Conservation (phyloP, 2,888 invertebrate species). For the Pandemis corylana region DNA sequence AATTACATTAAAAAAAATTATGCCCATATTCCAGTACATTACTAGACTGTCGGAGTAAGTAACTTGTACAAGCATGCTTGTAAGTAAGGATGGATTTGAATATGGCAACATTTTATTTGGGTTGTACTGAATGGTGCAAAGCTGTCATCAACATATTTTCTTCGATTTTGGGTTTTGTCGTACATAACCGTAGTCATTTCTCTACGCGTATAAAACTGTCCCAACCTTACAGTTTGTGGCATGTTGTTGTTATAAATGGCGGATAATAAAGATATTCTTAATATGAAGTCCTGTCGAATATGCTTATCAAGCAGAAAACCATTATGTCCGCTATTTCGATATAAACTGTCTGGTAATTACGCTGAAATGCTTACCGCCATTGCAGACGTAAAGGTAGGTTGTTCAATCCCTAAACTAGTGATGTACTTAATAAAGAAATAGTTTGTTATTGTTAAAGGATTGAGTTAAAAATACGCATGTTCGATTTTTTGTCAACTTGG, state of each 20-base stretch:
- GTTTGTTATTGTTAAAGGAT: slow-evolving; percentile 35
- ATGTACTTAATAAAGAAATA: slow-evolving; percentile 32
- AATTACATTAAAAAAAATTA: too few species aligned
- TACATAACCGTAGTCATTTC: slow-evolving; percentile 6
- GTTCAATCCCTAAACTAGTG: slow-evolving; percentile 39
- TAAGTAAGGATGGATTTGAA: background rate
- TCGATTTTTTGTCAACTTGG: slow-evolving; percentile 6
- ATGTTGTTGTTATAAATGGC: slow-evolving; percentile 52
- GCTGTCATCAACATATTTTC: slow-evolving; percentile 29
- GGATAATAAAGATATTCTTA: slow-evolving; percentile 60
- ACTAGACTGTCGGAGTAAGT: background rate
- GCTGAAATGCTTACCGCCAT: slow-evolving; percentile 82
- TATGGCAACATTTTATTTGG: slow-evolving; percentile 37
- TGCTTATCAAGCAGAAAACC: slow-evolving; percentile 75
- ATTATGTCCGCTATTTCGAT: slow-evolving; percentile 77
- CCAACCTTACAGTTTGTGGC: slow-evolving; percentile 11
- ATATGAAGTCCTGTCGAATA: slow-evolving; percentile 77
- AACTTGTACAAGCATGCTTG: background rate
- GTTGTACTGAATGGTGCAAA: slow-evolving; percentile 23
- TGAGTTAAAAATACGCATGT: slow-evolving; percentile 7
- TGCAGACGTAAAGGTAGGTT: slow-evolving; percentile 77
- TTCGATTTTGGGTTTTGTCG: slow-evolving; percentile 31
- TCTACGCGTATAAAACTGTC: slow-evolving; percentile 24
- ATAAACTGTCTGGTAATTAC: slow-evolving; percentile 80
- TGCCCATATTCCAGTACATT: too few species aligned